Base-by-base conservation (phyloP, 2,113 vertebrate genomes). In the Stigmatopora argus region DNA sequence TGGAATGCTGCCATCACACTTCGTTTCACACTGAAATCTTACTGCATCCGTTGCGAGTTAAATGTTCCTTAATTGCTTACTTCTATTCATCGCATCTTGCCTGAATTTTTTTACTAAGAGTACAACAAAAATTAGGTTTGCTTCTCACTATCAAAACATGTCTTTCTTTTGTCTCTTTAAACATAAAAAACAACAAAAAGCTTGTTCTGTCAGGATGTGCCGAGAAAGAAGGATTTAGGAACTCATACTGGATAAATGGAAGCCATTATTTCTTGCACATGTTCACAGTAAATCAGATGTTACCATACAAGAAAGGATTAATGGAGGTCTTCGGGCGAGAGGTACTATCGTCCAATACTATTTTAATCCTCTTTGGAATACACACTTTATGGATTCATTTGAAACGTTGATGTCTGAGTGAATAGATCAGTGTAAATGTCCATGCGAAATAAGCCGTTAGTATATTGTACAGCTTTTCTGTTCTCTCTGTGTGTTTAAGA, bases 341-440 rank as follows among this genome's bases (percentile, higher is more conserved):
- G 21, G 41, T 61, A 46, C 13, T 61, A 56, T 34, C 23, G 14
- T 45, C 21, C 59, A 15, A 21, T 18, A 59, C 17, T 23, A 23
- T 61, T 21, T 59, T 41, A 56, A 44, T 51, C 8, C 19, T 62
- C 66, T 66, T 23, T 64, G 34, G 59, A 41, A 64, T 66, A 31
- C 6, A 44, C 58, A 56, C 21, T 47, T 44, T 48, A 3, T 75
- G 56, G 7, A 51, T 77, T 72, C 77, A 10, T 62, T 66, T 59
- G 19, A 69, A 46, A 65, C 58, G 13, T 64, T 47, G 62, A 38
- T 71, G 46, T 66, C 45, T 55, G 31, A 62, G 34, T 69, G n/a
- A 38, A 64, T 41, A 60, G 46, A 26, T 71, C 6, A 72, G 59
- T 45, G 23, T 41, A 41, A 41, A 8, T 41, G 38, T 41, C 38